Percentiles rank a stretch among this genome's conserved stretches.
Evolutionary conservation across 2,888 invertebrate species (phyloP).

Genomic region (Oscheius sp.): DNA sequence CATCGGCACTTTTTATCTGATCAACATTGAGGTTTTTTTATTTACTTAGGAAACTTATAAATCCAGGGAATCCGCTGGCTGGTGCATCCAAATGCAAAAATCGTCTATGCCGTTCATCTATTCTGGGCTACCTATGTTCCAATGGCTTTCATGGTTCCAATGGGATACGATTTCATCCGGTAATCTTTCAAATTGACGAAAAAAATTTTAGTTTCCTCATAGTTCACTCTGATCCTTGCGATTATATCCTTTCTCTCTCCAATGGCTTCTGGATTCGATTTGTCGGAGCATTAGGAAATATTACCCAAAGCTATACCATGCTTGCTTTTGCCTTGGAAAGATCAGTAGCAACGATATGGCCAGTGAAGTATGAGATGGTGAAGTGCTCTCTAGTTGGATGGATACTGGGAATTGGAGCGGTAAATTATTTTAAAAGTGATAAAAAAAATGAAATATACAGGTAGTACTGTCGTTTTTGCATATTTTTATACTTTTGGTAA

Average conservation of each 20-base stretch:
- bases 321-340: slow-evolving; percentile 12
- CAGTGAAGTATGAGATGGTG: not conserved
- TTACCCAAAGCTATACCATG: slow-evolving; percentile 16
- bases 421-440: too few relatives aligned
- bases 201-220: not conserved
- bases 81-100: slow-evolving; percentile 13
- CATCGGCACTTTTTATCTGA: not conserved
- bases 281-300: slow-evolving; percentile 10
- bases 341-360: not conserved
- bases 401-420: slow-evolving; percentile 17
- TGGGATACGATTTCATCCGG: slow-evolving; percentile 6
- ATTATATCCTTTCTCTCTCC: not conserved
- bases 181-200: not conserved
- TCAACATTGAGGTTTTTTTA: slow-evolving; percentile 2
- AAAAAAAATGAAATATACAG: slow-evolving; percentile 1
- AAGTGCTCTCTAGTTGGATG: not conserved
- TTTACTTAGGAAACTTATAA: not conserved
- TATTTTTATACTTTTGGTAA: not conserved
- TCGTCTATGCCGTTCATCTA: slow-evolving; percentile 11
- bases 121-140: slow-evolving; percentile 14
- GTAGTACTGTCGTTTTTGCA: not conserved
- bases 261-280: slow-evolving; percentile 9
- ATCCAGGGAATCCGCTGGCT: slow-evolving; percentile 13
- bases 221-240: not conserved
- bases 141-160: slow-evolving; percentile 1